Base-by-base conservation (phyloP, 2,797 vertebrate genomes). In the Sebastes iracundus region DNA sequence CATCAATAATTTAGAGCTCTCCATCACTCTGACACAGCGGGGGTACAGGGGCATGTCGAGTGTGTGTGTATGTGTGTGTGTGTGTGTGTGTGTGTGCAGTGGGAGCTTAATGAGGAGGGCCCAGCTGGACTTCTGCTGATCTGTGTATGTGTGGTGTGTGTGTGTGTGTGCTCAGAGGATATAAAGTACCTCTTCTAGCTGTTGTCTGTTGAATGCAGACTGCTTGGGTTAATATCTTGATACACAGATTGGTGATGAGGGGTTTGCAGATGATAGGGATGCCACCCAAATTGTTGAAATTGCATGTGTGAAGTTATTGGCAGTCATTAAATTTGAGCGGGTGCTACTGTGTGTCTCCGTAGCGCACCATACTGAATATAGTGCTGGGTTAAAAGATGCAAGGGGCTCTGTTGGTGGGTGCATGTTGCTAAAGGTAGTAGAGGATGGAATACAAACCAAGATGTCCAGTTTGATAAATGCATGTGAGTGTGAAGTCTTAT, bases 1-100 rank as follows among this genome's bases (percentile, higher is more conserved):
- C 92, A 94, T 94, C 89, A 92, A 93, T 94, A 93, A 95, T 95
- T 93, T 83, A 94, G 80, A 81, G 72, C 74, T 75, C 75, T 91
- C 87, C 84, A 91, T 94, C 92, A 91, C 81, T 87, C 65, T 88
- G 79, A 70, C 88, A 83, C 92, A 92, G 90, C 75, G 25, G 90
- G 89, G 83, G 83, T 80, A 20, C 59, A 59, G 62, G 73, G 55
- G 75, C 71, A 52, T 80, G 72, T 80, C 23, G 72, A 6, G 33
- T 58, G 62, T 52, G 63, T 77, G 66, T 66, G 56, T 82, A n/a
- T 74, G 81, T 70, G 76, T 66, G 8, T 32, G 32, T 58, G 32
- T 28, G 60, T 67, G 67, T 28, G 60, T 67, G 67, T 42, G 62
- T 33, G 33, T 35, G 33, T 55, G 62, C 11, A 64, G 62, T 70